A percentile compares a stretch with the other conserved stretches of the same genome.
Conservation (phyloP, 2,113 vertebrate genomes). For the Colius striatus region DNA sequence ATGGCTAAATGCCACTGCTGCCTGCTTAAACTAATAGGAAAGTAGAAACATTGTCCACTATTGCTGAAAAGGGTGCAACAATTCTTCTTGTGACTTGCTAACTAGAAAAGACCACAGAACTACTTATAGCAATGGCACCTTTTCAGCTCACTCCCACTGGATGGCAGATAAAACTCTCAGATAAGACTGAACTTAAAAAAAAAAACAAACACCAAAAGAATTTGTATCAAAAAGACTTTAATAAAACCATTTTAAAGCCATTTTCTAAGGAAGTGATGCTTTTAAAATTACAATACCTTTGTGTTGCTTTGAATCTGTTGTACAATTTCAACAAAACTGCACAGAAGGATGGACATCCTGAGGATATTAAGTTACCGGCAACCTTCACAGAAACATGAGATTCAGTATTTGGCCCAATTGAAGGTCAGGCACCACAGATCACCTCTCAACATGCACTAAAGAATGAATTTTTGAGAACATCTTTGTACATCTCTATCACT, state of each 20-base stretch:
- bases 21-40: neutral
- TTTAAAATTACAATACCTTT: neutral
- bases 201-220: neutral
- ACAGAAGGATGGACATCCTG: neutral
- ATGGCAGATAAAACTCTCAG: neutral
- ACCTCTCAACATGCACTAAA: neutral
- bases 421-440: neutral
- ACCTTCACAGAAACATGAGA: neutral
- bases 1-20: neutral
- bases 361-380: neutral
- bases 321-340: neutral
- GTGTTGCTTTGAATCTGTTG: neutral
- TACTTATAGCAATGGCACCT: neutral
- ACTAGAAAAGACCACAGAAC: neutral
- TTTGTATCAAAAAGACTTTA: neutral
- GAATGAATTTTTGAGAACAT: neutral
- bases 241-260: neutral
- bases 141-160: neutral
- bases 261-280: neutral
- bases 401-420: neutral
- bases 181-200: neutral
- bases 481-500: neutral
- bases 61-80: neutral
- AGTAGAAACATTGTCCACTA: neutral
- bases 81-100: neutral